Base-by-base conservation (phyloP, 2,888 invertebrate species). In the Hydropsyche betteni region DNA sequence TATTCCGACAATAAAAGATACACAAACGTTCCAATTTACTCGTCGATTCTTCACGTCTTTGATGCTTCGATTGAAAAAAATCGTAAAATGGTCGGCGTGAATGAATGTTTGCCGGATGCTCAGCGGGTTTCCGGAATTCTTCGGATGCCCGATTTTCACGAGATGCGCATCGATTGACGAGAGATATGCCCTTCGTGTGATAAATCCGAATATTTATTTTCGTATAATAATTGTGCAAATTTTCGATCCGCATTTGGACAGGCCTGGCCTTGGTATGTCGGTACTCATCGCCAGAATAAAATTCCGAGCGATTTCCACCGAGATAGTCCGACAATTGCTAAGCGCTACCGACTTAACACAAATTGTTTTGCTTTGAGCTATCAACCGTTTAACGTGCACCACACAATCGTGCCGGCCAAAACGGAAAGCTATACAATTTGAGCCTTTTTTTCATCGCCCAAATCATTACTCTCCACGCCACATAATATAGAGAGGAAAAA, bases 351-450 rank as follows among this genome's bases (percentile, higher is more conserved):
- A 69, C 72, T 74, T 76, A 75, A 77, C 74, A 74, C 79, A 79
- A 79, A 79, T 79, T 77, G 77, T 74, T 64, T 74, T 68, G 76
- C 79, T 76, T 68, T 69, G 79, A 77, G 77, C 79, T 74, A 76
- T 74, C 72, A 69, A 68, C 71, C 68, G 78, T 69, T 74, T 69
- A 73, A 53, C 51, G 52, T 58, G 70, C 52, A 52, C 70, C 70
- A 51, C 70, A 53, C 75, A 72, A 74, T 77, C 78, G 78, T 78
- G 78, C 72, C 74, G 74, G 68, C 75, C 78, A 58, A 77, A 78
- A 78, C 74, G 74, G 70, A 70, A 70, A 70, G 70, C 55, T 33
- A 50, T 72, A 72, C 72, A 72, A 72, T 72, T 72, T 58, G 33
- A 64, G 64, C 33, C 34, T 61, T 61, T 64, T 64, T 34, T 64